Conservation (phyloP, 2,888 invertebrate genomes). For the Coelopa pilipes region DNA sequence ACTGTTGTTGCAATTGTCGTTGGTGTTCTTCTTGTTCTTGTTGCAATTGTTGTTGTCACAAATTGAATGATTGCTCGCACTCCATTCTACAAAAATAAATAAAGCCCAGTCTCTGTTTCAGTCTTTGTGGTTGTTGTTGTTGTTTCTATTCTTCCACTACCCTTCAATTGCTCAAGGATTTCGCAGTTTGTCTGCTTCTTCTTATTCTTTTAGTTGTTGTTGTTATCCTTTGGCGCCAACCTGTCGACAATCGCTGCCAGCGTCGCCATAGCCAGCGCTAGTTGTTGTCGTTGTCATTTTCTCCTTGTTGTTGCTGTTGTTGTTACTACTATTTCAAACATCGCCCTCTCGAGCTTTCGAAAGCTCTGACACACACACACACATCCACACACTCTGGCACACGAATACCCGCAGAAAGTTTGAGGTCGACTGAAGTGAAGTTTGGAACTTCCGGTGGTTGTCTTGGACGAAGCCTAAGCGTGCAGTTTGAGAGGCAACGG, state of each 20-base stretch:
- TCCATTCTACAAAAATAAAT: too few species aligned
- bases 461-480: not conserved
- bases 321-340: not conserved
- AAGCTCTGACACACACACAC: too few species aligned
- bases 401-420: too few species aligned
- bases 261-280: slow-evolving; percentile 7
- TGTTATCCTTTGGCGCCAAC: slow-evolving; percentile 35
- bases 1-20: slow-evolving; percentile 5
- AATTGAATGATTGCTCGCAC: too few species aligned
- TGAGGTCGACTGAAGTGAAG: too few species aligned
- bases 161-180: not conserved
- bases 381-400: not conserved
- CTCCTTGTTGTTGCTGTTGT: not conserved
- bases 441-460: not conserved
- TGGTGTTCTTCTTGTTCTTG: not conserved
- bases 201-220: slow-evolving; percentile 14
- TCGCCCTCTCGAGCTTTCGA: too few species aligned
- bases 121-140: too few species aligned
- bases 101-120: too few species aligned
- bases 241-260: slow-evolving; percentile 17
- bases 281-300: not conserved
- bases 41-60: too few species aligned
- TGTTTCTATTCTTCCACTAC: not conserved
- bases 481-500: too few species aligned
- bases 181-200: not conserved